A percentile compares a stretch with the other conserved stretches of the same genome.
Conservation (phyloP, 1,140 invertebrate species). For the Druon quercuslanigerum region DNA sequence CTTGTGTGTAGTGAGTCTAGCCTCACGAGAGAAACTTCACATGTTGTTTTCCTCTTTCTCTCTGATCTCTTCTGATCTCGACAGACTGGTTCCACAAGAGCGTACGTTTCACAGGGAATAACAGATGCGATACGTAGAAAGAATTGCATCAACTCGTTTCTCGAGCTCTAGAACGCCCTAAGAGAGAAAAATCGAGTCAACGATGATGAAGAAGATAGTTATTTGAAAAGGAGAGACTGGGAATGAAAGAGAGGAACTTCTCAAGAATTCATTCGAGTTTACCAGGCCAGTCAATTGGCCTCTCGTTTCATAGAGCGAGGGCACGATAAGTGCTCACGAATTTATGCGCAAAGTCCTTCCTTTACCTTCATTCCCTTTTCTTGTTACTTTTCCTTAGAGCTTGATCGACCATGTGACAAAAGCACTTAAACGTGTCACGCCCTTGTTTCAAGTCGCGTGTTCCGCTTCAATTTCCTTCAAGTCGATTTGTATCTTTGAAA, state of each 20-base stretch:
- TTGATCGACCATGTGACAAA: not conserved
- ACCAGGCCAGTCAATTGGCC: slow-evolving; percentile 10
- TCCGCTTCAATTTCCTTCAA: too few relatives aligned
- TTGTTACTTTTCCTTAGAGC: slow-evolving; percentile 6
- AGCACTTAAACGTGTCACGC: not conserved
- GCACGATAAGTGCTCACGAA: slow-evolving; percentile 5
- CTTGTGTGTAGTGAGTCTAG: not conserved
- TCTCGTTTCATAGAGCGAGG: not conserved
- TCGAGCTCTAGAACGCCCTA: not conserved
- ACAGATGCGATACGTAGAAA: slow-evolving; percentile 20
- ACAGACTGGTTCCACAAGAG: slow-evolving; percentile 10
- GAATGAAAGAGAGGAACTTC: not conserved
- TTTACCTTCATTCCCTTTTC: slow-evolving; percentile 1
- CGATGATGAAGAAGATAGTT: not conserved
- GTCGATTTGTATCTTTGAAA: too few relatives aligned
- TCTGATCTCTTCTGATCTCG: slow-evolving; percentile 1
- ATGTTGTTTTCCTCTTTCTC: slow-evolving; percentile 22
- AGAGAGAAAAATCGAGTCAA: not conserved
- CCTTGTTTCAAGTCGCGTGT: not conserved
- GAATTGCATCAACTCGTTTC: slow-evolving; percentile 21
- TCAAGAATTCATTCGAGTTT: slow-evolving; percentile 19
- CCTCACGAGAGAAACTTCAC: slow-evolving; percentile 1
- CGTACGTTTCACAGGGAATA: not conserved
- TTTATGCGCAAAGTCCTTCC: not conserved
- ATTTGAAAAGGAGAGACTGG: not conserved